These are phyloP conservation scores for Neogale vison DNA, from an alignment of 2,113 vertebrate species.

Conservation along the genomic window DNA sequence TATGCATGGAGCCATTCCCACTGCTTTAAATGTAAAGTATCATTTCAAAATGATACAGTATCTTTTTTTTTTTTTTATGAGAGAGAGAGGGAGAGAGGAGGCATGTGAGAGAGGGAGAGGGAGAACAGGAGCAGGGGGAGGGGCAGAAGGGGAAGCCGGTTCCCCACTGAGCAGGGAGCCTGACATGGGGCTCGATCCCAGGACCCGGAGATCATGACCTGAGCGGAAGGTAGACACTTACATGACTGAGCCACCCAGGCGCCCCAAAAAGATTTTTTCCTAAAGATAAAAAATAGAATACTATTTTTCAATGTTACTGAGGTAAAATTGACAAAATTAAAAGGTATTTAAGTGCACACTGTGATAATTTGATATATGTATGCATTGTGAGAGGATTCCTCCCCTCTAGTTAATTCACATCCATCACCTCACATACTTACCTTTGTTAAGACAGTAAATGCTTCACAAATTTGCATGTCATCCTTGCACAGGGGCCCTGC, in stretches of 20 bases:
- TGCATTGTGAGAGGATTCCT: neutral
- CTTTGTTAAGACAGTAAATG: neutral
- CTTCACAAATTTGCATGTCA: neutral
- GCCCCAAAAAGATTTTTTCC: neutral
- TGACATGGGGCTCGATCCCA: neutral
- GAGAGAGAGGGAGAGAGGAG: neutral
- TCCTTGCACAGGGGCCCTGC: neutral
- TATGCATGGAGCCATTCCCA: neutral
- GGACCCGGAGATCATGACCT: too few species aligned
- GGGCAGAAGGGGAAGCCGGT: neutral
- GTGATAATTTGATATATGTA: neutral
- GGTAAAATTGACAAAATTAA: neutral
- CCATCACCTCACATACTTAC: neutral
- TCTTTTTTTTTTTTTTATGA: neutral
- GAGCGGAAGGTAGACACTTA: neutral
- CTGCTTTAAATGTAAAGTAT: constrained; percentile 5
- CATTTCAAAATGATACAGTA: neutral
- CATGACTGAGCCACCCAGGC: neutral
- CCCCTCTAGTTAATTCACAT: neutral
- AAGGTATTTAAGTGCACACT: neutral
- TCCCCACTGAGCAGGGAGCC: neutral
- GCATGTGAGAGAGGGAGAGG: neutral
- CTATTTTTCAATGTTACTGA: neutral
- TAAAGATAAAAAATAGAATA: neutral
- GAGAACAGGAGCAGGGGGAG: neutral